Evolutionary conservation across 1,140 invertebrate species (phyloP), one percentile per base, ranked within the genome.

Genomic region (Drosophila tristis): DNA sequence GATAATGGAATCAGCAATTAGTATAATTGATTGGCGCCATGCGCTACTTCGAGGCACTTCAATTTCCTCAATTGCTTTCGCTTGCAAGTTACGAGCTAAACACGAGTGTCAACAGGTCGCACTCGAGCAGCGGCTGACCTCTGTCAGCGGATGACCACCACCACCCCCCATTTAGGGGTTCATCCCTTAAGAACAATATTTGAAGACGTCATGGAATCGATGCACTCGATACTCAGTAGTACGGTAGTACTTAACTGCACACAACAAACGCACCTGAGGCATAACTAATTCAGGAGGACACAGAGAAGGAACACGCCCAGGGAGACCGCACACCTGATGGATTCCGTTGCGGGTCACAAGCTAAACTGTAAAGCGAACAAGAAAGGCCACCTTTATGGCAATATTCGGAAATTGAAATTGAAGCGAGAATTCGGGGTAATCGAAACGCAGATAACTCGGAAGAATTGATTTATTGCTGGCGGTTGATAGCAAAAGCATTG

Each of bases 281-380:
- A 79, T 80, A 59, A 63, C 59, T 59, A 57, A 80, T 74, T 63
- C 45, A 59, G 20, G 35, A 39, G 11, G 0, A 13, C 26, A 29
- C 26, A 7, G 6, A 6, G 7, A 29, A 20, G 20, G 20, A 20
- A 20, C 20, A 4, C 9, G 31, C 9, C 3, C 31, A 11, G 9
- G 31, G 35, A 39, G 11, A 39, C 11, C 13, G 56, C 35, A 63
- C 75, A 78, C 67, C 76, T 78, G 70, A 80, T 70, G 63, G 35
- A 57, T 64, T 56, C 71, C 71, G 31, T 42, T 48, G 15, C 15
- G 35, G n/a, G 2, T 31, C 11, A 39, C 35, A 39, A 39, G 11
- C 35, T 13, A 4, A 39, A 39, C 35, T 13, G 11, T 4, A 39
- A 39, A 39, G 35, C 35, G 11, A 39, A 5, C 11, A 39, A 13